phyloP scores from a whole-genome alignment of 2,113 vertebrate genomes.

The Cavia aperea region DNA sequence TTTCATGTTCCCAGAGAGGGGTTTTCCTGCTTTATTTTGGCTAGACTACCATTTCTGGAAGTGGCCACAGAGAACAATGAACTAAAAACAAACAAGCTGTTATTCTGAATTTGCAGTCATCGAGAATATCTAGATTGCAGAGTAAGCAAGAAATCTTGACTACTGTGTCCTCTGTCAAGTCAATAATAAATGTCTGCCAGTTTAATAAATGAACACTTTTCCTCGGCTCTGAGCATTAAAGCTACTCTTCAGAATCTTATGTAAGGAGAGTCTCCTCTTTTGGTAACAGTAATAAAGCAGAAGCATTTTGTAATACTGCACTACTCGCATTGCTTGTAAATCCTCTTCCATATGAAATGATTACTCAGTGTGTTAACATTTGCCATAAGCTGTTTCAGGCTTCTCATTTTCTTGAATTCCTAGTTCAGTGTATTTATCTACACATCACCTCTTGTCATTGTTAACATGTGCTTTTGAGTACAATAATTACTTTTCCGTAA shows the following conservation, averaged over 20 bases:
- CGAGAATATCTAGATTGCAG: background rate
- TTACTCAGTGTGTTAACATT: background rate
- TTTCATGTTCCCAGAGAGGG: background rate
- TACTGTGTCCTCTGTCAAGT: background rate
- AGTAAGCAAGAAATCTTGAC: background rate
- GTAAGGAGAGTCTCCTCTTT: background rate
- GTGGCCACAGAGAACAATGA: constrained; percentile 38
- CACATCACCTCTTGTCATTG: background rate
- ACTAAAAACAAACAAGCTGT: constrained; percentile 42
- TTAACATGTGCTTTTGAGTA: background rate
- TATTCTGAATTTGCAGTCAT: background rate
- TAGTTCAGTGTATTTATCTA: background rate
- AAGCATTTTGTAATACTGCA: constrained; percentile 1
- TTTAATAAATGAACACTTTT: background rate
- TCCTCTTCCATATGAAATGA: background rate
- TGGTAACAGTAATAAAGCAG: background rate
- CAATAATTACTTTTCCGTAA: background rate
- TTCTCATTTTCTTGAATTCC: background rate
- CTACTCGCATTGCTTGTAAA: background rate
- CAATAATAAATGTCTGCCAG: background rate
- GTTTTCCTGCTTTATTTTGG: constrained; percentile 32
- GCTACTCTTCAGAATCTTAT: background rate
- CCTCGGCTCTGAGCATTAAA: background rate
- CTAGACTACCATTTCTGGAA: constrained; percentile 33
- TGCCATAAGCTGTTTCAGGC: background rate